Evolutionary conservation across 2,113 vertebrate genomes (phyloP), one percentile per base, ranked within the genome.

Genomic region (Buteo buteo): DNA sequence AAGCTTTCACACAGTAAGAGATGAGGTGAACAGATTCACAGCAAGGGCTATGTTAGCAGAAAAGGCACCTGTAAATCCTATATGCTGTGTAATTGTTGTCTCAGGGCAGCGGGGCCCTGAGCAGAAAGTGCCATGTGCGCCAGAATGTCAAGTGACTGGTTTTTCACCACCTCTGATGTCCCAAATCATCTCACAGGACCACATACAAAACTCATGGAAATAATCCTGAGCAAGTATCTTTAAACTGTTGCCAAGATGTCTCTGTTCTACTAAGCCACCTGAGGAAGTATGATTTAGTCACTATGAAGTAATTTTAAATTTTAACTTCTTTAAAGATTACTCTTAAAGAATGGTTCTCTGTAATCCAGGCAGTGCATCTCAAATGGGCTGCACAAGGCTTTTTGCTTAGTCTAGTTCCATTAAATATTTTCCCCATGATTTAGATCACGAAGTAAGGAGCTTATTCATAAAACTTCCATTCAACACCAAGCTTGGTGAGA

Each of bases 21-120:
- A 71, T 1, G 8, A 52, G 50, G 14, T 28, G 14, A 55, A 10
- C 11, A 72, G 47, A 25, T 13, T 29, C 49, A 24, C 32, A 40
- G 47, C 3, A 2, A 40, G 34, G 3, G 3, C 38, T 20, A 8
- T 4, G 7, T 31, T 3, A 38, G 57, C 28, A 10, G 55, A 54
- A 54, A 13, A 31, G 26, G 26, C 13, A 36, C 25, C 42, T 20
- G 7, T 11, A 66, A 47, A 45, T 36, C 21, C 29, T 12, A 10
- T 6, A 5, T 0, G 25, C 65, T 24, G 40, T 1, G 22, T 13
- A 47, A 55, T 19, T 5, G 13, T 8, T 11, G 1, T 11, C 47
- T 31, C 6, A 18, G 10, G 59, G 52, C 58, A 20, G 42, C 3
- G 0, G 5, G 13, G 52, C 40, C 71, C 82, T 32, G 25, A 45